Evolutionary conservation across 2,797 vertebrate genomes (phyloP), one percentile per base, ranked within the genome.

Genomic region (Schizothorax lantsangensis): DNA sequence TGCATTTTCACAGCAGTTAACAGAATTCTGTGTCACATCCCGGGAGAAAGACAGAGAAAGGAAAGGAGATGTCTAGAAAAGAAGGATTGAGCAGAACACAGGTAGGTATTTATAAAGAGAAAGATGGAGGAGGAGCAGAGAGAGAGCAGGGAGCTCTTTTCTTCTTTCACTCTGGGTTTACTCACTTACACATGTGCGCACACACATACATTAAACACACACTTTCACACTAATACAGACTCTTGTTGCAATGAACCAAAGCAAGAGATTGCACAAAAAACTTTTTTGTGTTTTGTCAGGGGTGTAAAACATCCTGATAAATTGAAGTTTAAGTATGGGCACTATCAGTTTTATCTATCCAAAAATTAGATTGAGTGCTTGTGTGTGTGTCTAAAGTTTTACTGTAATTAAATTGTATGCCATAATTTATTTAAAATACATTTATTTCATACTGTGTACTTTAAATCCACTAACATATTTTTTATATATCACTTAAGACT

Each of bases 11-110:
- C 92, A 89, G 91, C 92, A 93, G 94, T 95, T 95, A 93, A 94
- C 93, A 92, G 92, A 93, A 94, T 95, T 94, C 94, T 95, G 93
- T 95, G 94, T 95, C 94, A 94, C 92, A 94, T 95, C 95, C 94
- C 93, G 64, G 84, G 94, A 95, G 94, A 93, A 83, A 84, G 83
- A 87, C 64, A 81, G 30, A 84, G 83, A 85, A 80, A 69, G 64
- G 81, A 83, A 84, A 84, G 82, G 73, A 49, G 83, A 90, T 87
- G 90, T 84, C 87, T 90, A 93, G 91, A 92, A 91, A 91, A 91
- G 88, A 91, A 86, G 91, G 89, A 85, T 57, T 85, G 74, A 80
- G 81, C 72, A 23, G 33, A 83, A 75, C 68, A 82, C 57, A 89
- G 62, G 57, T 83, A 78, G 84, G 52, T 86, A 89, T 85, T 88